These are phyloP conservation scores for Ennomos erosarius DNA, from an alignment of 2,888 invertebrate species.

Conservation along the genomic window DNA sequence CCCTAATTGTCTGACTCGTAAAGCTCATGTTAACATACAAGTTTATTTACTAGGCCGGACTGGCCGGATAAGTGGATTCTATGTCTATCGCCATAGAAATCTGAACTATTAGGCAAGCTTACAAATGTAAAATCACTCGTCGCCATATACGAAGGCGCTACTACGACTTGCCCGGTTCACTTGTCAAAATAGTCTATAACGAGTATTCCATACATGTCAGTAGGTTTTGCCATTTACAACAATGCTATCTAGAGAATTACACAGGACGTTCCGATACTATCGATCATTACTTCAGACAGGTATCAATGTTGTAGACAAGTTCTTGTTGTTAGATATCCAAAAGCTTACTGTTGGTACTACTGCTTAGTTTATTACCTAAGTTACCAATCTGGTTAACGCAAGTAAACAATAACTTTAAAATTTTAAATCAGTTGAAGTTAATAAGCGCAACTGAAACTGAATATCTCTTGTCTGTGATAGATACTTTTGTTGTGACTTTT, in stretches of 20 bases:
- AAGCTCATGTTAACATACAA: background rate
- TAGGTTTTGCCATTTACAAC: conserved; percentile 34
- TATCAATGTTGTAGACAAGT: background rate
- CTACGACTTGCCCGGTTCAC: conserved; percentile 22
- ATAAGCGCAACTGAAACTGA: too few relatives aligned
- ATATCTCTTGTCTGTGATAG: too few relatives aligned
- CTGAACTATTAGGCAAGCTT: conserved; percentile 14
- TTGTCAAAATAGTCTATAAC: conserved; percentile 29
- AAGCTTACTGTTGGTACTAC: too few relatives aligned
- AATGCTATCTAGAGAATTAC: conserved; percentile 29
- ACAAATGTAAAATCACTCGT: conserved; percentile 29
- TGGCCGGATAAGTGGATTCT: conserved; percentile 3
- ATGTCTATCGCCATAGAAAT: conserved; percentile 17
- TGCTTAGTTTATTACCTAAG: too few relatives aligned
- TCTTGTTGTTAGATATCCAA: too few relatives aligned
- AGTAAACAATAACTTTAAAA: too few relatives aligned
- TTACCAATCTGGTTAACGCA: too few relatives aligned
- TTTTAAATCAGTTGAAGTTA: too few relatives aligned
- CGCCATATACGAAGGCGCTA: conserved; percentile 19
- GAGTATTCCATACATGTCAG: conserved; percentile 21
- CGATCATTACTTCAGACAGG: conserved; percentile 1
- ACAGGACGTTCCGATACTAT: conserved; percentile 1
- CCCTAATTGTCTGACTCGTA: background rate
- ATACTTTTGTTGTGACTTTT: too few relatives aligned
- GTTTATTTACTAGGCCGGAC: conserved; percentile 1